Evolutionary conservation across 2,797 vertebrate genomes (phyloP).

Genomic region (Hoplostethus atlanticus): DNA sequence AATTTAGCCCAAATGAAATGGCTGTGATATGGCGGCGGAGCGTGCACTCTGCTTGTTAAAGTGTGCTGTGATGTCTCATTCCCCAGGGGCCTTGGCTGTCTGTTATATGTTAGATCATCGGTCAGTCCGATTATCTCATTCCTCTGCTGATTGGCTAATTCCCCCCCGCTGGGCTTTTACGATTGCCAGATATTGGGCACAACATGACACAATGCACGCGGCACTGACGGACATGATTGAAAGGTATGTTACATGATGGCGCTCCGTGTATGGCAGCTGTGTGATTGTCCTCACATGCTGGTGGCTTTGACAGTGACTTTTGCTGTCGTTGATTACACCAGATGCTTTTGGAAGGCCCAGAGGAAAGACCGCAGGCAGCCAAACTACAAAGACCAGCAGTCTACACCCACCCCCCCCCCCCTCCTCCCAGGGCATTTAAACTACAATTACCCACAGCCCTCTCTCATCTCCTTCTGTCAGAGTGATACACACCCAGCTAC

Average conservation of each 20-base stretch:
- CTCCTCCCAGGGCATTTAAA: conserved; percentile 56
- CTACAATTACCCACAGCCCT: conserved; percentile 62
- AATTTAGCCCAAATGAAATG: conserved; percentile 55
- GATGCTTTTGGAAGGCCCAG: conserved; percentile 59
- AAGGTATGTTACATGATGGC: conserved; percentile 5
- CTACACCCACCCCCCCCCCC: conserved; percentile 2
- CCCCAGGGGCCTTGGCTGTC: conserved; percentile 26
- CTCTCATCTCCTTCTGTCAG: conserved; percentile 56
- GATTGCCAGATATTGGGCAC: conserved; percentile 8
- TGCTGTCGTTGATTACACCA: conserved; percentile 43
- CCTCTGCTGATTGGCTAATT: background rate
- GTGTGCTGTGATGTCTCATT: conserved; percentile 31
- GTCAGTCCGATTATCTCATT: conserved; percentile 25
- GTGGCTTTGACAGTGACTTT: conserved; percentile 42
- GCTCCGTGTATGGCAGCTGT: conserved; percentile 20
- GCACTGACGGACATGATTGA: background rate
- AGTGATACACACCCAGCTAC: conserved; percentile 40
- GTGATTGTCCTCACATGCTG: conserved; percentile 32
- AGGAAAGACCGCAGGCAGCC: conserved; percentile 58
- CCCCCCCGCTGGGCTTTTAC: background rate
- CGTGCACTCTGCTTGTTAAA: conserved; percentile 12
- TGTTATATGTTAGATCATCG: conserved; percentile 1
- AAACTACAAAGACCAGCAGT: conserved; percentile 67
- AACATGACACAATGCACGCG: background rate
- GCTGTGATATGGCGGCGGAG: conserved; percentile 28